phyloP scores from a whole-genome alignment of 2,113 vertebrate species.

The Daubentonia madagascariensis region DNA sequence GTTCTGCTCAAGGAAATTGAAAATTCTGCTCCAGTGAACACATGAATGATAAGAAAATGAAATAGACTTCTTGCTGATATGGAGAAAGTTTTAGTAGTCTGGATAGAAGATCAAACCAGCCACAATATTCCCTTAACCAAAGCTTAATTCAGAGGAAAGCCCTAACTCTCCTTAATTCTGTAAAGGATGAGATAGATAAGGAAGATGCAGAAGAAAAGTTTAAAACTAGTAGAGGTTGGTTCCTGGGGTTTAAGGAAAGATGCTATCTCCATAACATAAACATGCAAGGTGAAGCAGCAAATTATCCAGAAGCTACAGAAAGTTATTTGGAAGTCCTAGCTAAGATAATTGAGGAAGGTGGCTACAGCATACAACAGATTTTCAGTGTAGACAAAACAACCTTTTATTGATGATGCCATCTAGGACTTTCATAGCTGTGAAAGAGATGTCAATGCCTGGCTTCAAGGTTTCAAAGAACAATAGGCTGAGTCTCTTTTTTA shows the following conservation, averaged over 20 bases:
- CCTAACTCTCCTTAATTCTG: neutral
- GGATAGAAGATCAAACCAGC: neutral
- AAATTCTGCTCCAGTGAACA: neutral
- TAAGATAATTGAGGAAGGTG: neutral
- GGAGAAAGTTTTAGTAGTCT: neutral
- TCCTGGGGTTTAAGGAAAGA: neutral
- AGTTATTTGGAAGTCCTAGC: neutral
- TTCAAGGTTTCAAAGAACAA: too few species aligned
- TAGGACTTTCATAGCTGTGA: neutral
- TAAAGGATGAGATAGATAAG: neutral
- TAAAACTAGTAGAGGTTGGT: neutral
- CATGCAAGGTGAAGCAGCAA: neutral
- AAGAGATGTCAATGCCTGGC: neutral
- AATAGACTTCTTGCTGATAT: neutral
- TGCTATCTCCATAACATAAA: neutral
- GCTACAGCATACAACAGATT: neutral
- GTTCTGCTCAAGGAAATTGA: neutral
- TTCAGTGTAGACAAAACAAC: neutral
- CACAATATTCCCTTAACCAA: neutral
- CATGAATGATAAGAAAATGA: neutral
- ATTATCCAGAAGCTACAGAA: neutral
- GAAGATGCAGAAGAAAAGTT: neutral
- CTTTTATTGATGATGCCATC: neutral
- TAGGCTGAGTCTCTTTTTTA: too few species aligned
- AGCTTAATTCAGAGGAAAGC: neutral